Conservation (phyloP, 37 sponge, comb jelly and placozoan species). For the Amphimedon queenslandica region DNA sequence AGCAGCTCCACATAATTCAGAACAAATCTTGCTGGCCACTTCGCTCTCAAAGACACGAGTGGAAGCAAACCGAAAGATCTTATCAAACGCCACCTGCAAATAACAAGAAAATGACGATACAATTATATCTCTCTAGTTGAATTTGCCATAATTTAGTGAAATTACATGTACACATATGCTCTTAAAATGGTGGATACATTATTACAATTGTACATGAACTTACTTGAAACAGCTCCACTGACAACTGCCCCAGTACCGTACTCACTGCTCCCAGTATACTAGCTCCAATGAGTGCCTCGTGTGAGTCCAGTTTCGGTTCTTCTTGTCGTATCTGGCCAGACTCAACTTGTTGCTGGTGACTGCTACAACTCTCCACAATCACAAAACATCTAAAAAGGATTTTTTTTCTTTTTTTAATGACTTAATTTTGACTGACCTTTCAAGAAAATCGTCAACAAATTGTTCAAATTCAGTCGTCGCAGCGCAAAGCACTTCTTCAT, state of each 20-base stretch:
- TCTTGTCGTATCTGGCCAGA: slow-evolving; percentile 23
- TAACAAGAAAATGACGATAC: neutral
- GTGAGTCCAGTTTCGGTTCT: slow-evolving; percentile 2
- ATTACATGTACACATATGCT: too few species aligned
- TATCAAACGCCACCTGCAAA: slow-evolving; percentile 65
- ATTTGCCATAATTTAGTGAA: too few species aligned
- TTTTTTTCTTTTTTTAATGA: neutral
- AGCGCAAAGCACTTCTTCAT: slow-evolving; percentile 65
- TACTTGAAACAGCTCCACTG: slow-evolving; percentile 67
- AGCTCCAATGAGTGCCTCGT: slow-evolving; percentile 62
- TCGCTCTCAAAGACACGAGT: slow-evolving; percentile 69
- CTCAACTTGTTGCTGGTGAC: slow-evolving; percentile 39
- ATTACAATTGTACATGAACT: too few species aligned
- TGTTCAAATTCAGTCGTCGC: slow-evolving; percentile 81
- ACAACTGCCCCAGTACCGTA: slow-evolving; percentile 57
- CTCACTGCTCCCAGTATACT: slow-evolving; percentile 34
- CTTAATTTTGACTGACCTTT: slow-evolving; percentile 54
- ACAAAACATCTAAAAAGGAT: slow-evolving; percentile 59
- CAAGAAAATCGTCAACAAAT: slow-evolving; percentile 69
- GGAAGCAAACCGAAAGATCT: slow-evolving; percentile 59
- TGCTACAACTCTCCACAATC: slow-evolving; percentile 50
- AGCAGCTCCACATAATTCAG: slow-evolving; percentile 60
- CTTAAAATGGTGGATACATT: too few species aligned
- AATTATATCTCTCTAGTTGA: too few species aligned
- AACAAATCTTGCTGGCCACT: slow-evolving; percentile 55